Base-by-base conservation (phyloP, 2,113 vertebrate species). In the Pelodiscus sinensis region DNA sequence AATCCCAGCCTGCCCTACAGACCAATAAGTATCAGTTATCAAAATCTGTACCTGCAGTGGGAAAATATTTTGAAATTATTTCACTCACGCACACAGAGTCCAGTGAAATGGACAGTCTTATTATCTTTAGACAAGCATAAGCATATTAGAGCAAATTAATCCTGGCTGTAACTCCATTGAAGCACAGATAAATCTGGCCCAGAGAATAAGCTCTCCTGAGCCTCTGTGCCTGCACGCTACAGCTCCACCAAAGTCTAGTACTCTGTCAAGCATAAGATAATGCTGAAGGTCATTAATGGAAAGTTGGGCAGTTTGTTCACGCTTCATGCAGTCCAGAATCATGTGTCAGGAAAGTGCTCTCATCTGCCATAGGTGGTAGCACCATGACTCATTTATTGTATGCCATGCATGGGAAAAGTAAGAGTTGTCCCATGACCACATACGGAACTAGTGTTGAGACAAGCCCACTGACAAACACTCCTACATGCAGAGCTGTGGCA, bases 311-410 rank as follows among this genome's bases (percentile, higher is more conserved):
- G 56, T 13, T 29, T 81, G 78, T 89, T 78, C 60, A 90, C 78
- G 14, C 38, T 71, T 78, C n/a, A 75, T 5, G 50, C 75, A 86
- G 51, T 4, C 24, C 22, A 84, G 50, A 51, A 35, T 38, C 51
- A 71, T 52, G 54, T 50, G 73, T 50, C 38, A 77, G 38, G 73
- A 13, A 84, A 93, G 60, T n/a, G 79, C 68, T 54, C 54, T 54
- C 54, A 22, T 75, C 54, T 89, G 90, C 75, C 93, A 35, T 86
- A 51, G 35, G 38, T 1, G 7, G 92, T 71, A 18, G 73, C 19
- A 19, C 88, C 82, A 56, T 93, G 90, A 91, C 87, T 96, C 94
- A 91, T 95, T 96, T 94, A 81, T 54, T 77, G 35, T 14, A 12
- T 0, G 55, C 57, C 44, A 81, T 58, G 21, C 14, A 24, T 0